phyloP scores from a whole-genome alignment of 2,888 invertebrate genomes.

The Caradrina clavipalpis region DNA sequence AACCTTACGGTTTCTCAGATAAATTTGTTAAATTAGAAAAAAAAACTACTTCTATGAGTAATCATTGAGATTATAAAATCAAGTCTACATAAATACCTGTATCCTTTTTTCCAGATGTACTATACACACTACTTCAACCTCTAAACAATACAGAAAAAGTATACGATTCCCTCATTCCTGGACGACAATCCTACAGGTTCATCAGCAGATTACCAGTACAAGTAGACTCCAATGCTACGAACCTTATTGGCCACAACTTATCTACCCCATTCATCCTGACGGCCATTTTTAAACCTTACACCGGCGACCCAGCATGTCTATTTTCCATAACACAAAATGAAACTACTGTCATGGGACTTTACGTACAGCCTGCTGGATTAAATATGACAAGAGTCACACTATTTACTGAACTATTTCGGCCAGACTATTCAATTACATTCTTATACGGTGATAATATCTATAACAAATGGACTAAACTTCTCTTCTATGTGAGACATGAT shows the following conservation, averaged over 20 bases:
- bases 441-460: not conserved
- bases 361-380: not conserved
- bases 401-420: not conserved
- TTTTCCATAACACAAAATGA: slow-evolving; percentile 1
- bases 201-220: not conserved
- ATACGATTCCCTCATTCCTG: slow-evolving; percentile 6
- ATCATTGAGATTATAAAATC: not conserved
- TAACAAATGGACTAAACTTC: slow-evolving; percentile 13
- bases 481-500: not conserved
- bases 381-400: not conserved
- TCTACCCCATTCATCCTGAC: slow-evolving; percentile 5
- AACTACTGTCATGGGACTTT: not conserved
- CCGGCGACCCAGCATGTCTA: not conserved
- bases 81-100: too few relatives aligned
- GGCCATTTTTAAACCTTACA: slow-evolving; percentile 11
- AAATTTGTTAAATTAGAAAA: too few relatives aligned
- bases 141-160: not conserved
- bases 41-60: too few relatives aligned
- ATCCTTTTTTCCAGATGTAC: slow-evolving; percentile 6
- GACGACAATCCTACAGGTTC: not conserved
- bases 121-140: not conserved
- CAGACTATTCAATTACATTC: not conserved
- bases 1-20: too few relatives aligned
- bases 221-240: not conserved
- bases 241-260: slow-evolving; percentile 6